Conservation (phyloP, 2,888 invertebrate genomes). For the Lycophotia porphyrea region DNA sequence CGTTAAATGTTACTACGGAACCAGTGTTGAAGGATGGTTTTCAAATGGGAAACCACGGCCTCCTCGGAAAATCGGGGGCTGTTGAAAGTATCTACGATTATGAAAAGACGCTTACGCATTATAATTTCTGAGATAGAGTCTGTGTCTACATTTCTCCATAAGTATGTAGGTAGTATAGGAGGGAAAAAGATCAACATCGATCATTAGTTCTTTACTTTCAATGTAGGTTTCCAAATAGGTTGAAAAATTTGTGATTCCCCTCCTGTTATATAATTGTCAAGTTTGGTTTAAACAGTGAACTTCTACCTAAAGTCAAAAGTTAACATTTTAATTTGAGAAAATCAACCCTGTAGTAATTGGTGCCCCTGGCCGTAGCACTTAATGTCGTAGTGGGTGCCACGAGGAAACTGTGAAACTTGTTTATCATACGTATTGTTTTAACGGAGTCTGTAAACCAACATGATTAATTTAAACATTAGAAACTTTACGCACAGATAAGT, state of each 20-base stretch:
- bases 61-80: background rate
- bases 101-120: background rate
- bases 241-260: background rate
- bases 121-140: background rate
- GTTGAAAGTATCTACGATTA: background rate
- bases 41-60: background rate
- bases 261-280: background rate
- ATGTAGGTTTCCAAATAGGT: background rate
- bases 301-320: background rate
- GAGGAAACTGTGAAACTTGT: background rate
- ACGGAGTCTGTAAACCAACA: background rate
- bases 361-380: slow-evolving; percentile 22
- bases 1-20: background rate
- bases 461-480: background rate
- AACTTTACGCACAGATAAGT: background rate
- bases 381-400: slow-evolving; percentile 11
- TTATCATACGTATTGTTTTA: no score
- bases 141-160: no score
- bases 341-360: background rate
- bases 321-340: background rate
- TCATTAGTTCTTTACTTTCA: background rate
- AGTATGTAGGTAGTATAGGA: background rate
- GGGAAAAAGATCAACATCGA: no score
- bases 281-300: background rate
- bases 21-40: background rate